A percentile compares a stretch with the other conserved stretches of the same genome.
phyloP scores from a whole-genome alignment of 2,113 vertebrate species.

The Petromus typicus region DNA sequence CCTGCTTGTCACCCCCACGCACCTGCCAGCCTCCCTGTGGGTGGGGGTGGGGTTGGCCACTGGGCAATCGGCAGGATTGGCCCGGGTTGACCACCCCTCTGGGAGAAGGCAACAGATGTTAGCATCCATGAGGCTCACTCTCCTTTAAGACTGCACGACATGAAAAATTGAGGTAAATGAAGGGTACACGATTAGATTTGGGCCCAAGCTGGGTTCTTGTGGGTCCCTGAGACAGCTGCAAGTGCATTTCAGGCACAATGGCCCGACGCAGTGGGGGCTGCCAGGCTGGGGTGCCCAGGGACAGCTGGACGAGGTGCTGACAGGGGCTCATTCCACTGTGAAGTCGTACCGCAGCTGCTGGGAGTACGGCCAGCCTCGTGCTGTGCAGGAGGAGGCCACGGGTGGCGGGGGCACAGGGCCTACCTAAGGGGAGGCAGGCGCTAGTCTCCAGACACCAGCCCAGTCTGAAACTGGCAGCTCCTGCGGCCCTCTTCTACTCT shows the following conservation, averaged over 20 bases:
- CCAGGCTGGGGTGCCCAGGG: constrained; percentile 79
- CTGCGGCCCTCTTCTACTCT: background rate
- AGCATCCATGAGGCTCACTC: background rate
- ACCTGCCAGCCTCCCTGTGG: constrained; percentile 48
- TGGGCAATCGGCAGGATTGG: background rate
- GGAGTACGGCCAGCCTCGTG: constrained; percentile 79
- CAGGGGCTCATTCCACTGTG: constrained; percentile 82
- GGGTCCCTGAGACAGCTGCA: constrained; percentile 86
- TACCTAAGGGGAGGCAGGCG: background rate
- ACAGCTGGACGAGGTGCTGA: constrained; percentile 82
- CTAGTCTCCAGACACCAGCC: background rate
- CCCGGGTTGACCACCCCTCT: constrained; percentile 14
- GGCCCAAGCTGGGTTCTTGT: constrained; percentile 80
- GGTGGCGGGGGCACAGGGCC: background rate
- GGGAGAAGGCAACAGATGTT: constrained; percentile 58
- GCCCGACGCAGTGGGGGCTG: constrained; percentile 66
- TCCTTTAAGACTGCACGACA: constrained; percentile 54
- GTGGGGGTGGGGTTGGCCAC: constrained; percentile 16
- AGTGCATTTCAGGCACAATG: constrained; percentile 78
- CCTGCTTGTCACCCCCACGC: constrained; percentile 43
- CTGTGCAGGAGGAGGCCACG: background rate
- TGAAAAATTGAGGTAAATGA: constrained; percentile 83
- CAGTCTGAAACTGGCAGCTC: background rate
- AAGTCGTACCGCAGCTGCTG: constrained; percentile 83
- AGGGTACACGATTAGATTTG: constrained; percentile 68